Conservation (phyloP, 1,140 invertebrate species). For the Lepidurus apus region DNA sequence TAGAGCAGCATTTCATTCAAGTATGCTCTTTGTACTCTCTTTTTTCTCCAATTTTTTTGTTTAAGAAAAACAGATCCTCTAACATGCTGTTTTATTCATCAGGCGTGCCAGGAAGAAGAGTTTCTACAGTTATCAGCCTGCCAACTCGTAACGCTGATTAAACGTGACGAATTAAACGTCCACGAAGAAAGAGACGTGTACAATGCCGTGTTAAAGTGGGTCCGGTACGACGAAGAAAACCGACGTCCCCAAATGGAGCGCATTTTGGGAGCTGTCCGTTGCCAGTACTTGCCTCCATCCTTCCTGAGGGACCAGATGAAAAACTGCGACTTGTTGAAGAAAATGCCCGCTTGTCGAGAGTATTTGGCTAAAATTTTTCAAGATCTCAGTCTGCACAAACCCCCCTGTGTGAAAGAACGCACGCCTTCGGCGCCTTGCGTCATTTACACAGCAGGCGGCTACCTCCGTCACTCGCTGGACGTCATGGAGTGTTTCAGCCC, state of each 20-base stretch:
- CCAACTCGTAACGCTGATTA: constrained; percentile 71
- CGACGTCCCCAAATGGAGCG: constrained; percentile 76
- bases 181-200: constrained; percentile 86
- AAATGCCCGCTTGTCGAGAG: constrained; percentile 78
- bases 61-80: neutral
- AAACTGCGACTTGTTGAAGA: constrained; percentile 79
- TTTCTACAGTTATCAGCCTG: constrained; percentile 73
- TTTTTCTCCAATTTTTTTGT: neutral
- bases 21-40: constrained; percentile 44
- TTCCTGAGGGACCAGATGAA: constrained; percentile 85
- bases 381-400: constrained; percentile 76
- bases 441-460: constrained; percentile 86
- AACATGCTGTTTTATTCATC: constrained; percentile 36
- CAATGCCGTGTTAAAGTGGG: constrained; percentile 85
- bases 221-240: constrained; percentile 70
- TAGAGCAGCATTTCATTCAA: constrained; percentile 82
- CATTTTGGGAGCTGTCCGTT: constrained; percentile 77
- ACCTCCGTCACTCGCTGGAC: constrained; percentile 75
- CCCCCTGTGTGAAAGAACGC: constrained; percentile 69
- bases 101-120: constrained; percentile 84
- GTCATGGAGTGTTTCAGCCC: constrained; percentile 80
- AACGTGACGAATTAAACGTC: constrained; percentile 83
- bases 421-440: constrained; percentile 78
- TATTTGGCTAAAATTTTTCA: constrained; percentile 81
- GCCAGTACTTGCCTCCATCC: constrained; percentile 83